These are phyloP conservation scores for Phrynocephalus vlangalii DNA, from an alignment of 2,797 vertebrate species.

Conservation along the genomic window DNA sequence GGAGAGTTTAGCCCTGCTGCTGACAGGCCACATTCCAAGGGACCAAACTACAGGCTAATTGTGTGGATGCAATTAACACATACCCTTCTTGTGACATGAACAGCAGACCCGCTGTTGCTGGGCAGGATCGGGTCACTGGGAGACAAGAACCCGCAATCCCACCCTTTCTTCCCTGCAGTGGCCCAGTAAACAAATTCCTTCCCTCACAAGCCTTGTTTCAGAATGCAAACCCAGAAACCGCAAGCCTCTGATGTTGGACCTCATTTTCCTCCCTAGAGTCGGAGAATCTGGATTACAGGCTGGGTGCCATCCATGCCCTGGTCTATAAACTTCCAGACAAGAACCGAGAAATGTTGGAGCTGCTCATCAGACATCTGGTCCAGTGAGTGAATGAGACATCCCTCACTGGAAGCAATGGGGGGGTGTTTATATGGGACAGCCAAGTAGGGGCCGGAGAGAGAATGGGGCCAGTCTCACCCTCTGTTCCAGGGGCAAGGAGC, in stretches of 20 bases:
- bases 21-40: background rate
- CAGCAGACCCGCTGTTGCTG: no score
- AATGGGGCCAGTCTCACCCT: background rate
- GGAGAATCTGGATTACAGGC: constrained; percentile 91
- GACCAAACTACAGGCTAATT: background rate
- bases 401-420: no score
- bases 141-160: no score
- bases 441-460: background rate
- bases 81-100: background rate
- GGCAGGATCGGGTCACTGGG: no score
- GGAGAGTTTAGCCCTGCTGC: background rate
- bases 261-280: constrained; percentile 81
- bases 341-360: constrained; percentile 93
- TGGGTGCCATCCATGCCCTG: constrained; percentile 92
- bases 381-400: constrained; percentile 80
- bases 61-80: background rate
- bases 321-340: constrained; percentile 95
- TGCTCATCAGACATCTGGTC: constrained; percentile 92
- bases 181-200: background rate
- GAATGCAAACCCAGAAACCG: background rate
- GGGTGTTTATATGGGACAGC: background rate
- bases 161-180: background rate
- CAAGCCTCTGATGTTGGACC: constrained; percentile 15
- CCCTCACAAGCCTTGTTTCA: background rate
- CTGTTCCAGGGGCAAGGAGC: background rate